Evolutionary conservation across 2,797 vertebrate genomes (phyloP).

Genomic region (Chloroceryle amazona): DNA sequence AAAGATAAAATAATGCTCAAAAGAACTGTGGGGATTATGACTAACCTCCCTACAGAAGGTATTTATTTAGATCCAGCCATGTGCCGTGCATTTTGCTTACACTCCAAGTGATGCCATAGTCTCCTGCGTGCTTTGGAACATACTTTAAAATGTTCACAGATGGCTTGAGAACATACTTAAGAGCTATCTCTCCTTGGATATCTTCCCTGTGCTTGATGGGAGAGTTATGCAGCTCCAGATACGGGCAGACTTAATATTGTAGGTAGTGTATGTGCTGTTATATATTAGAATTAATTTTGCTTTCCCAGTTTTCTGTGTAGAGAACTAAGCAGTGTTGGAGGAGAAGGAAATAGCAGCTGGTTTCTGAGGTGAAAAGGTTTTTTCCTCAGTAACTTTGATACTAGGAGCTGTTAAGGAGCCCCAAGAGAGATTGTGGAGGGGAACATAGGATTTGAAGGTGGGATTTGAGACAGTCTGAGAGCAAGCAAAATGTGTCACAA

Average conservation of each 20-base stretch:
- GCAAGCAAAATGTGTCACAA: background rate
- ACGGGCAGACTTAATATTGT: background rate
- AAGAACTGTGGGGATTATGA: background rate
- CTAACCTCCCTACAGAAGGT: background rate
- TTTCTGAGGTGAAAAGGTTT: background rate
- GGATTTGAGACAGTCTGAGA: background rate
- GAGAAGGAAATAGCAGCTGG: background rate
- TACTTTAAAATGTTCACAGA: background rate
- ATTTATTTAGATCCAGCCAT: background rate
- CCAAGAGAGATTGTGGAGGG: background rate
- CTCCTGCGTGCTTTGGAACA: background rate
- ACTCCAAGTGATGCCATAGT: background rate
- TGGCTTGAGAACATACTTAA: background rate
- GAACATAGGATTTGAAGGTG: background rate
- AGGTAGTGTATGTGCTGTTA: background rate
- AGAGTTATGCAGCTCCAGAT: background rate
- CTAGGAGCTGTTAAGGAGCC: background rate
- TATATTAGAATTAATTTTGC: background rate
- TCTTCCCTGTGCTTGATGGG: background rate
- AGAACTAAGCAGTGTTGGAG: background rate
- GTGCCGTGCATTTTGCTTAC: background rate
- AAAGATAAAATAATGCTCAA: background rate
- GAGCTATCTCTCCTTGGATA: background rate
- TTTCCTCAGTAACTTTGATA: background rate
- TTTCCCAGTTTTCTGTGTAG: background rate